Evolutionary conservation across 2,113 vertebrate species (phyloP).

Genomic region (Arenaria interpres): DNA sequence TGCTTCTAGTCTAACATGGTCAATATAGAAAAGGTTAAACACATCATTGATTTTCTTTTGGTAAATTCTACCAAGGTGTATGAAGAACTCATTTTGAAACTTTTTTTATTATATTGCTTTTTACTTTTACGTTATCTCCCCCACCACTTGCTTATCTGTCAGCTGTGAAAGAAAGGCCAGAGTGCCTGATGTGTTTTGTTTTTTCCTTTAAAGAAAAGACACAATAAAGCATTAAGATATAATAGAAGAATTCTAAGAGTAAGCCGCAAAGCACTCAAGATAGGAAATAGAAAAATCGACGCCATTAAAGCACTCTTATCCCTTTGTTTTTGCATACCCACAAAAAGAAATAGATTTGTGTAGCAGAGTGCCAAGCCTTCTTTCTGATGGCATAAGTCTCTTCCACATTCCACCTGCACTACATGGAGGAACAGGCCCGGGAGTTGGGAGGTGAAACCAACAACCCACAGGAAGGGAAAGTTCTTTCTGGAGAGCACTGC

Average conservation of each 20-base stretch:
- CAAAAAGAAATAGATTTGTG: not conserved
- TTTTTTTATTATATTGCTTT: not conserved
- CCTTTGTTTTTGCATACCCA: not conserved
- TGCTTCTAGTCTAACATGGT: not conserved
- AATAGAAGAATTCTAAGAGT: not conserved
- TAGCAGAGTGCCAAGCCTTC: not conserved
- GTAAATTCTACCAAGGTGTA: not conserved
- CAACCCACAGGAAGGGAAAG: not conserved
- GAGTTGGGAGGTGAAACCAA: accelerated
- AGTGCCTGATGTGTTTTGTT: not conserved
- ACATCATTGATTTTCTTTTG: not conserved
- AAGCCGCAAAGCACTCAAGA: not conserved
- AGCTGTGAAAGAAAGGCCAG: not conserved
- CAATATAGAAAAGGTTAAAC: not conserved
- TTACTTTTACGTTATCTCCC: not conserved
- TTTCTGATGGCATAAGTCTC: not conserved
- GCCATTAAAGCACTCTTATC: not conserved
- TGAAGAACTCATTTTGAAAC: not conserved
- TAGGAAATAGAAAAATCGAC: not conserved
- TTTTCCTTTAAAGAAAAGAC: not conserved
- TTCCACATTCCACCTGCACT: not conserved
- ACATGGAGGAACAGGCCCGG: not conserved
- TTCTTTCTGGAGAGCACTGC: not conserved
- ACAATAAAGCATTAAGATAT: not conserved
- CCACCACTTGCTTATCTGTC: not conserved